A percentile compares a stretch with the other conserved stretches of the same genome.
phyloP scores from a whole-genome alignment of 1,140 invertebrate genomes.

The Calosoma granatense region DNA sequence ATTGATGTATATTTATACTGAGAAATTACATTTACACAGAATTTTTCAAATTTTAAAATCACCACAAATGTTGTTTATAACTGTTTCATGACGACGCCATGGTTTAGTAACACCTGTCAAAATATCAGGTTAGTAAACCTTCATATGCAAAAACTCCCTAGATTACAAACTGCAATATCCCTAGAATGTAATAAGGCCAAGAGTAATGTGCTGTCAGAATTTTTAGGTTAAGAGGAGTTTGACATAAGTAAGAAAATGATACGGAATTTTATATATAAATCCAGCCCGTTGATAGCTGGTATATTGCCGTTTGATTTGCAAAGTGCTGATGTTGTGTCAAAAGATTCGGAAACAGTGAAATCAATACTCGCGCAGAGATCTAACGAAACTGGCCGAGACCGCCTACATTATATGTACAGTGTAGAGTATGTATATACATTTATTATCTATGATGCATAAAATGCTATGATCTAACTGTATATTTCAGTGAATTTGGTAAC shows the following conservation, averaged over 20 bases:
- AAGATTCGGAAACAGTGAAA: not conserved
- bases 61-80: not conserved
- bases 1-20: too few species aligned
- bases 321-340: not conserved
- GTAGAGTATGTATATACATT: constrained; percentile 15
- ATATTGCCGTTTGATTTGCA: not conserved
- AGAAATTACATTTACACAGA: too few species aligned
- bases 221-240: not conserved
- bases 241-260: not conserved
- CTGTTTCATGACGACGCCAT: not conserved
- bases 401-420: constrained; percentile 17
- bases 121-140: not conserved
- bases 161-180: not conserved
- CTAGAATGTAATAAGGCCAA: not conserved
- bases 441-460: constrained; percentile 5
- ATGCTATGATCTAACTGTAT: too few species aligned
- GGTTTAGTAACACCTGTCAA: not conserved
- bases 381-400: constrained; percentile 15
- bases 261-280: not conserved
- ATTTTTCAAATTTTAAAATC: not conserved
- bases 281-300: not conserved
- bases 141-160: too few species aligned
- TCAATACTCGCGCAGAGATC: not conserved
- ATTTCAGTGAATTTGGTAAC: constrained; percentile 46
- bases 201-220: not conserved